These are phyloP conservation scores for Sula dactylatra DNA, from an alignment of 2,113 vertebrate species.

Conservation along the genomic window DNA sequence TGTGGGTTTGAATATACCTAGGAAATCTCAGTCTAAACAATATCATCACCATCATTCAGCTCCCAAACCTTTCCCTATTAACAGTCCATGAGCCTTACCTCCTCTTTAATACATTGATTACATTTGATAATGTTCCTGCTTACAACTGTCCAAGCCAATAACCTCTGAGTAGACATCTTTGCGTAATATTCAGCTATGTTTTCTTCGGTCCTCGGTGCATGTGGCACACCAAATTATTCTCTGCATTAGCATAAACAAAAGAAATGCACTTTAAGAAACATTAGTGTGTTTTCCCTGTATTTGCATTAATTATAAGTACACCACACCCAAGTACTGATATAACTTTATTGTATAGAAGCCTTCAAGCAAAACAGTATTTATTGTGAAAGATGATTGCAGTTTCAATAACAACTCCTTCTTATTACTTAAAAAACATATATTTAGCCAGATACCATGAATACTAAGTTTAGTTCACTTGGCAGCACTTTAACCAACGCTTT, in stretches of 20 bases:
- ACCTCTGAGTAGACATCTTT: not conserved
- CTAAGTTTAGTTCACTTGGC: conserved; percentile 73
- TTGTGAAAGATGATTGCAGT: conserved; percentile 70
- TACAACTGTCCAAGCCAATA: not conserved
- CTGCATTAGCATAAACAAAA: conserved; percentile 42
- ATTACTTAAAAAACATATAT: conserved; percentile 71
- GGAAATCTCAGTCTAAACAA: not conserved
- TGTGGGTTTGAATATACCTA: not conserved
- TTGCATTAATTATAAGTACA: conserved; percentile 61
- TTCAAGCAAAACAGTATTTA: conserved; percentile 71
- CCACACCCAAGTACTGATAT: conserved; percentile 39
- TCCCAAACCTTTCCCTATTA: not conserved
- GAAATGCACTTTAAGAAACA: conserved; percentile 9
- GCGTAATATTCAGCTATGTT: not conserved
- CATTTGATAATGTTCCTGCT: not conserved
- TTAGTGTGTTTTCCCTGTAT: conserved; percentile 6
- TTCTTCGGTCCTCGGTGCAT: not conserved
- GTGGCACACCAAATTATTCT: not conserved
- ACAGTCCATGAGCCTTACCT: rapidly evolving
- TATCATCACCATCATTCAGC: not conserved
- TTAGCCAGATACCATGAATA: conserved; percentile 69
- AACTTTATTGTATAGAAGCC: conserved; percentile 53
- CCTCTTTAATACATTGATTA: not conserved
- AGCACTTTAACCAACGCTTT: conserved; percentile 58
- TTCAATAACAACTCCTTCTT: conserved; percentile 68